These are phyloP conservation scores for Cheiracanthium punctorium DNA, from an alignment of 2,888 invertebrate species.

Conservation along the genomic window DNA sequence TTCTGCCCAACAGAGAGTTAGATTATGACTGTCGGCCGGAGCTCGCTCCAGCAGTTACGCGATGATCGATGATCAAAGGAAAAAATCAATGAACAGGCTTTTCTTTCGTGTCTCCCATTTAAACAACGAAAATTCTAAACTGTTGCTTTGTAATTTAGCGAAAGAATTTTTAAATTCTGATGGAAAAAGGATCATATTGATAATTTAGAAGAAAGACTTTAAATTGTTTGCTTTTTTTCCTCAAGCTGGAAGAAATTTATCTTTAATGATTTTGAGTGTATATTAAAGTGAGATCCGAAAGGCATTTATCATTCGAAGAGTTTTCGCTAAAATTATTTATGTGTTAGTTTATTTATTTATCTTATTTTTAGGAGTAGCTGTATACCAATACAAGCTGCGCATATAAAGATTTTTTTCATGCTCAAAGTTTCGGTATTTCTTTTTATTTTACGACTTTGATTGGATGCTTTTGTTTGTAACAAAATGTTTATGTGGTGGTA, in stretches of 20 bases:
- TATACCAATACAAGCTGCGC: no score
- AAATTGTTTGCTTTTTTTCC: not conserved
- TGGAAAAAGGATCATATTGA: not conserved
- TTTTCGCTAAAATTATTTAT: no score
- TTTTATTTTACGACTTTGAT: no score
- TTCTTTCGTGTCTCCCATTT: not conserved
- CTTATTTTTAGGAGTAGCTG: no score
- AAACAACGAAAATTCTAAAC: constrained; percentile 5
- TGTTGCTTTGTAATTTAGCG: constrained; percentile 1
- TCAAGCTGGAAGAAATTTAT: not conserved
- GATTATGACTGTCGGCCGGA: not conserved
- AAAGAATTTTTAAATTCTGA: not conserved
- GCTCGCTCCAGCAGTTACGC: not conserved
- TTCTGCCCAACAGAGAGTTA: not conserved
- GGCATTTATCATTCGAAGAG: no score
- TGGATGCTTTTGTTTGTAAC: no score
- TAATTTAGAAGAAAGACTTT: not conserved
- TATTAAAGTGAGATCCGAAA: no score
- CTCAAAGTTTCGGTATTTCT: no score
- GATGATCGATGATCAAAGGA: constrained; percentile 10
- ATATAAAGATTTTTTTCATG: no score
- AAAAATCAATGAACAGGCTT: constrained; percentile 9
- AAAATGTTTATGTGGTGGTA: no score
- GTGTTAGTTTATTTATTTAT: no score
- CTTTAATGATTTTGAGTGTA: not conserved